These are phyloP conservation scores for Dasypogon diadema DNA, from an alignment of 2,888 invertebrate species.

Conservation along the genomic window DNA sequence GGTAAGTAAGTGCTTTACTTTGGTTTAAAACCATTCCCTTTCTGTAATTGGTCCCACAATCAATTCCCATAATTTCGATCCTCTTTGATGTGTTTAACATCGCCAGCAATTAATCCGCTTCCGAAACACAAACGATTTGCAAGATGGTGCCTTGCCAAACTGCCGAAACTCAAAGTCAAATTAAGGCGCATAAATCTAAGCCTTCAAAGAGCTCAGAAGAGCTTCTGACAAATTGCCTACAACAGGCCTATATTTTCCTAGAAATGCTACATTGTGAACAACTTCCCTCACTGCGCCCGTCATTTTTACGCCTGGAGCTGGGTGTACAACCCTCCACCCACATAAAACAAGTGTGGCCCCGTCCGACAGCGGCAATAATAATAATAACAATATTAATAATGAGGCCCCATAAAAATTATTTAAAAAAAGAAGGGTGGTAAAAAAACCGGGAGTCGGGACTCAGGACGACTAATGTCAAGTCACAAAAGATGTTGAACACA, in stretches of 20 bases:
- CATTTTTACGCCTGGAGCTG: not conserved
- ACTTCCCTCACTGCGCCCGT: not conserved
- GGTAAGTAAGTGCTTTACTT: too few species aligned
- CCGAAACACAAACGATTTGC: not conserved
- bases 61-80: too few species aligned
- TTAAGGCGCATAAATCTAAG: not conserved
- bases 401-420: slow-evolving; percentile 18
- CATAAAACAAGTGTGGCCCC: not conserved
- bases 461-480: slow-evolving; percentile 15
- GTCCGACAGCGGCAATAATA: slow-evolving; percentile 16
- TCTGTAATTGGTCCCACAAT: too few species aligned
- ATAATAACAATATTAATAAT: slow-evolving; percentile 34
- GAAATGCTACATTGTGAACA: not conserved
- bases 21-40: too few species aligned
- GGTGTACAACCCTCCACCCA: not conserved
- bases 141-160: not conserved
- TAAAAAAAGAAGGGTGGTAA: not conserved
- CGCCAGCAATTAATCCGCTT: not conserved
- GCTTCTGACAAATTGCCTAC: slow-evolving; percentile 1
- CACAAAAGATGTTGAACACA: slow-evolving; percentile 47
- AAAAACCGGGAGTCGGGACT: not conserved
- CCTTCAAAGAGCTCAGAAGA: not conserved
- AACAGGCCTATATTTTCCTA: not conserved
- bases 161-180: not conserved
- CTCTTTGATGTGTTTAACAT: not conserved